These are phyloP conservation scores for Rhyacichthys aspro DNA, from an alignment of 2,797 vertebrate species.

Conservation along the genomic window DNA sequence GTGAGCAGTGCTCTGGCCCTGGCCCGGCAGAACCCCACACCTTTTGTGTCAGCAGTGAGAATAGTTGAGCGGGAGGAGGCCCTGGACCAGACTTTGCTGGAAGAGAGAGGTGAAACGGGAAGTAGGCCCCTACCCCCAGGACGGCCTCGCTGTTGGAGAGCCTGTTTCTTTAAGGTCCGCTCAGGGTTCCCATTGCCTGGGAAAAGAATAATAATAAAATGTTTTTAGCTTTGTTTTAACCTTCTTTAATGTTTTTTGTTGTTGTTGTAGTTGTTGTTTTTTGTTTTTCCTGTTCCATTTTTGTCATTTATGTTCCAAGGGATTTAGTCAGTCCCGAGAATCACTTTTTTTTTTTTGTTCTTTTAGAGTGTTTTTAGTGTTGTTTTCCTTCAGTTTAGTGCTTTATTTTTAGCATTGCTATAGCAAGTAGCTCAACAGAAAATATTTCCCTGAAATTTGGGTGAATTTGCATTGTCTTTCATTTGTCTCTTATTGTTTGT, in stretches of 20 bases:
- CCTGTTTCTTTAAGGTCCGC: constrained; percentile 83
- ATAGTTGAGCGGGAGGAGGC: constrained; percentile 93
- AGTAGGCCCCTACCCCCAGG: constrained; percentile 80
- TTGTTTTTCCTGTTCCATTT: no score
- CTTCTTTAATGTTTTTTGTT: no score
- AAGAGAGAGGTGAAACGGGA: constrained; percentile 62
- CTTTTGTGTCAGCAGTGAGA: constrained; percentile 90
- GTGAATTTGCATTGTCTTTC: no score
- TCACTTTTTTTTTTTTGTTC: background rate
- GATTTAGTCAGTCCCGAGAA: background rate
- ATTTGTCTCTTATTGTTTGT: background rate
- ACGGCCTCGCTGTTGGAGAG: constrained; percentile 89
- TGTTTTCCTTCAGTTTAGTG: no score
- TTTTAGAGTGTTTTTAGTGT: background rate
- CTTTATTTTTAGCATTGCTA: no score
- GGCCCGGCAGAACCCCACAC: constrained; percentile 87
- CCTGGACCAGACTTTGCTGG: constrained; percentile 77
- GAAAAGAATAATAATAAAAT: no score
- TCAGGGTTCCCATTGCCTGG: no score
- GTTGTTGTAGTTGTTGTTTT: no score
- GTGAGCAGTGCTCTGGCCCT: constrained; percentile 84
- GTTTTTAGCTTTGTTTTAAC: no score
- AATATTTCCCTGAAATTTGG: no score
- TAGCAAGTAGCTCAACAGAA: no score
- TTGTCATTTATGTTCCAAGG: no score